These are phyloP conservation scores for Spodoptera litura DNA, from an alignment of 1,140 invertebrate species.

Conservation along the genomic window DNA sequence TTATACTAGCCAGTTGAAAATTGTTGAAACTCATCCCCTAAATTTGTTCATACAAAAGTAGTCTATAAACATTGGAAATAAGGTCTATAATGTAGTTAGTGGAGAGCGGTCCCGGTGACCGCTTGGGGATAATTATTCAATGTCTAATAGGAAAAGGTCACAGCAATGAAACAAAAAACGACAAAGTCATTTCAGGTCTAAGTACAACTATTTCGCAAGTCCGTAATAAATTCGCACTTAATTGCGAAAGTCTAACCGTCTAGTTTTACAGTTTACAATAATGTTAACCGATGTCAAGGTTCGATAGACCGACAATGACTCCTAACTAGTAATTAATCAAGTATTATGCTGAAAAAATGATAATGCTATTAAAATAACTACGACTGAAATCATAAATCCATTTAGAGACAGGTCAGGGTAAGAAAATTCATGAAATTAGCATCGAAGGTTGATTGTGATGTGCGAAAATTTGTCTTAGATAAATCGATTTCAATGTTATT, in stretches of 20 bases:
- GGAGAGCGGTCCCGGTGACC: no score
- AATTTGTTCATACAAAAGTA: no score
- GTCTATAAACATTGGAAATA: no score
- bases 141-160: no score
- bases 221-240: constrained; percentile 31
- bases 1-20: no score
- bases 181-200: not conserved
- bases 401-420: constrained; percentile 49
- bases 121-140: no score
- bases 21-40: no score
- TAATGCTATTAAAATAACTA: constrained; percentile 11
- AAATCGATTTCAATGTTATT: constrained; percentile 20
- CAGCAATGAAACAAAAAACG: no score
- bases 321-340: constrained; percentile 40
- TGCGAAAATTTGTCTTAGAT: not conserved
- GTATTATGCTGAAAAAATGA: constrained; percentile 19
- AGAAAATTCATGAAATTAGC: constrained; percentile 8
- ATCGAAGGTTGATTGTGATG: not conserved
- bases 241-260: constrained; percentile 44
- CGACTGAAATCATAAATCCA: constrained; percentile 50
- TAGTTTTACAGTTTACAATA: constrained; percentile 38
- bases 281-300: constrained; percentile 50
- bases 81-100: no score
- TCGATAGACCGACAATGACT: constrained; percentile 45
- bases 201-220: constrained; percentile 31